Evolutionary conservation across 2,888 invertebrate genomes (phyloP), one percentile per base, ranked within the genome.

Genomic region (Onchidella celtica): DNA sequence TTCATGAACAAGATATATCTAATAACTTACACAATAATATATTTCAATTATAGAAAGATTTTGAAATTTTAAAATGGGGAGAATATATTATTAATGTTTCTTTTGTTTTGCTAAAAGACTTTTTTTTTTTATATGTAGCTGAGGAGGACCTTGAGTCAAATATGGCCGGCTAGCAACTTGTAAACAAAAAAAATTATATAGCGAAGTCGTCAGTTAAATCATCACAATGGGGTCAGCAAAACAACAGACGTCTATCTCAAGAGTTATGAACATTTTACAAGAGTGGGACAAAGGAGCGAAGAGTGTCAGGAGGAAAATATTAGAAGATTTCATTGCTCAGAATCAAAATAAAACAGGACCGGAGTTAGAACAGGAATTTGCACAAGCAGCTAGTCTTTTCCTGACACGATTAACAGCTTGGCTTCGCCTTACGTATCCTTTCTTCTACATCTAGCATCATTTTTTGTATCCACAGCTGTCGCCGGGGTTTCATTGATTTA

Each of bases 231-330:
- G 89, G 0, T 92, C 93, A 38, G 92, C 93, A 38, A 92, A 92
- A 79, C 92, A 93, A 82, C 91, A 93, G 79, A 90, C 90, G 14
- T 91, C 92, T 2, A 91, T 92, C 80, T 90, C 91, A 27, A 90
- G 90, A 59, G 90, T 93, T 0, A 91, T 91, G 89, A 86, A 88
- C 80, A 82, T 93, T 63, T 85, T 93, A 11, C 90, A 91, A 72
- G 93, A 93, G 86, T 93, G 93, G 93, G 93, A 93, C 84, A 92
- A 91, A 85, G 93, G 93, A 3, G 88, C 90, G 17, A 92, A 92
- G 86, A 79, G 85, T 27, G 88, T 90, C 6, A 87, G 93, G n/a
- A 89, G 89, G 72, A 89, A 89, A 76, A 92, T 93, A 70, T 84
- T 93, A 29, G 85, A 89, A 77, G 92, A 93, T 83, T 93, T 93